Base-by-base conservation (phyloP, 2,888 invertebrate species). In the Sceliomorpha sp. region DNA sequence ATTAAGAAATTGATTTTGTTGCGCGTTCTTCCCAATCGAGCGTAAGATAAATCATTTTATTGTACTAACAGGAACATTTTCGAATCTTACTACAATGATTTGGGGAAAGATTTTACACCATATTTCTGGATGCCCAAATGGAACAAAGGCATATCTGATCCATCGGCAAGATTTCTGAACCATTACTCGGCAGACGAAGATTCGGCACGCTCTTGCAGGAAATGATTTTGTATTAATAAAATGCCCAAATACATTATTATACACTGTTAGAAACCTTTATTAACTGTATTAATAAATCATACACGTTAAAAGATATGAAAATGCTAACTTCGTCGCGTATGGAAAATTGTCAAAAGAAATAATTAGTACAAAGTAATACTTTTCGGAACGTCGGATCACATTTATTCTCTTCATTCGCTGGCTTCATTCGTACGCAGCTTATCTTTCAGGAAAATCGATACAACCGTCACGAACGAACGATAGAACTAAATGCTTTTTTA, bases 71-170 rank as follows among this genome's bases (percentile, higher is more conserved):
- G 93, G 51, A 90, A 91, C 80, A 86, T 92, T 14, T 94, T 94
- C 83, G 94, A 94, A 82, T 92, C 92, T 72, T 89, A 90, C 37
- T 94, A 91, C 76, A 89, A 90, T 0, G 91, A 90, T 1, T 90
- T 91, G 75, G 91, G 89, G 0, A 83, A 91, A 50, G 89, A 89
- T 76, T 92, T 94, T 59, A 91, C 91, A 36, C 94, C 94, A 0
- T 93, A 93, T 78, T 94, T 90, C 79, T 94, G 94, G 94, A 94
- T 94, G 94, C 94, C 94, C 0, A 91, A 92, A 78, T 94, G 94
- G 94, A 91, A 91, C 0, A 83, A 86, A 42, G 90, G 92, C 71
- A 91, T 93, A 0, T 89, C 91, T 0, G 94, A 94, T 88, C 94
- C 94, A 8, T 94, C 94, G 0, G 94, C 94, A 0, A 90, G 94